These are phyloP conservation scores for Chrysolina oricalcia DNA, from an alignment of 2,888 invertebrate species.

Conservation along the genomic window DNA sequence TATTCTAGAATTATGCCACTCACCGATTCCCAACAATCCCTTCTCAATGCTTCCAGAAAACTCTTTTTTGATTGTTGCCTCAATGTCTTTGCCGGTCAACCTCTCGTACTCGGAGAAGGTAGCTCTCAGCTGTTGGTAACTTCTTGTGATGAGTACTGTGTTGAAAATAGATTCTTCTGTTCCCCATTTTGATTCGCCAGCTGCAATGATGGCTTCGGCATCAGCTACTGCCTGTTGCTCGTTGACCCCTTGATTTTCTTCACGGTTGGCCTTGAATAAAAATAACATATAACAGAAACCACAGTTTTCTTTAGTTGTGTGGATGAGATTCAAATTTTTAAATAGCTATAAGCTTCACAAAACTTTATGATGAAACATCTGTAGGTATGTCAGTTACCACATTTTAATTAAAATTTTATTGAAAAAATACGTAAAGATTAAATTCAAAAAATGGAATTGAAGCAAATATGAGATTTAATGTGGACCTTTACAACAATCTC, in stretches of 20 bases:
- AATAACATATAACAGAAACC: no score
- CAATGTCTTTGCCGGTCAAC: conserved; percentile 87
- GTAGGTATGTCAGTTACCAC: no score
- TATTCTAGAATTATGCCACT: conserved; percentile 57
- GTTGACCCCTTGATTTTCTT: conserved; percentile 91
- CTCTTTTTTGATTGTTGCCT: conserved; percentile 88
- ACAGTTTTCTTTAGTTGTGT: no score
- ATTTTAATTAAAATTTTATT: background rate
- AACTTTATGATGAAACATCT: no score
- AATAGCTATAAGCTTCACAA: no score
- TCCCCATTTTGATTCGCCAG: conserved; percentile 91
- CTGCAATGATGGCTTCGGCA: conserved; percentile 84
- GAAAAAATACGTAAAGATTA: no score
- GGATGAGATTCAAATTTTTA: no score
- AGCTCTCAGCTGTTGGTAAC: conserved; percentile 89
- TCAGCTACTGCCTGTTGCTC: conserved; percentile 86
- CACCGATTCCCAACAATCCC: conserved; percentile 91
- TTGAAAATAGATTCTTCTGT: conserved; percentile 94
- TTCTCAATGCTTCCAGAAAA: conserved; percentile 91
- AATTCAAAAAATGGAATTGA: no score
- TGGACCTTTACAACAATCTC: no score
- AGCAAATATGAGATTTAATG: no score
- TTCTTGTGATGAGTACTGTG: conserved; percentile 87
- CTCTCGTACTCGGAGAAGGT: conserved; percentile 91
- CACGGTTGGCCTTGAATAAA: conserved; percentile 81